Base-by-base conservation (phyloP, 2,888 invertebrate genomes). In the Ephialtes manifestator region DNA sequence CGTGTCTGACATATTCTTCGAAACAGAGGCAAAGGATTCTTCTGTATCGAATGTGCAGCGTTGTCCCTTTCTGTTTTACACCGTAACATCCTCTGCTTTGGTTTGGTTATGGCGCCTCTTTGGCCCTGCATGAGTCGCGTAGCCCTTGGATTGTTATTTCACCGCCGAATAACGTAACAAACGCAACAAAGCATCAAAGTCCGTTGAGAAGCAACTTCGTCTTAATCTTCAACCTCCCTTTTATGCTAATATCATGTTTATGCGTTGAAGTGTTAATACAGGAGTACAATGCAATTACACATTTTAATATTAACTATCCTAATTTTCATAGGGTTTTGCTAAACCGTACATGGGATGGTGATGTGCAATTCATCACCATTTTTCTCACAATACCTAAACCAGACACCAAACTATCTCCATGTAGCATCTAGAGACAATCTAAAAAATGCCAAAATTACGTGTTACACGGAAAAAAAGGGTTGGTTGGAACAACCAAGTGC, bases 101-200 rank as follows among this genome's bases (percentile, higher is more conserved):
- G 18, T 48, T 48, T 10, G 28, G 63, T 63, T 63, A 39, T 39
- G 71, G 48, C 53, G 79, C 71, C 71, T 72, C 39, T 63, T 51
- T 55, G 31, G 20, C 24, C 15, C 31, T n/a, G 13, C 20, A 24
- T 10, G 15, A 24, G 8, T 15, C 31, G 5, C 55, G 11, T 43
- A n/a, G 28, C 11, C 67, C 63, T 55, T 46, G 58, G 43, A 68
- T 81, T 31, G 65, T 70, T 74, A 58, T 58, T 51, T 81, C 75
- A 18, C 7, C 51, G 1, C 15, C n/a, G 31, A 13, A 68, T 46
- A 39, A 58, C 55, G 35, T 55, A 51, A 18, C 20, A 31, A 60
- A 43, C 53, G 71, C 39, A 18, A 39, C 31, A 58, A 18, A 72
- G 53, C 74, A 77, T 86, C 72, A 60, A 74, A 81, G 43, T 63